Conservation (phyloP, 2,888 invertebrate species). For the Trissonchulus latispiculum region DNA sequence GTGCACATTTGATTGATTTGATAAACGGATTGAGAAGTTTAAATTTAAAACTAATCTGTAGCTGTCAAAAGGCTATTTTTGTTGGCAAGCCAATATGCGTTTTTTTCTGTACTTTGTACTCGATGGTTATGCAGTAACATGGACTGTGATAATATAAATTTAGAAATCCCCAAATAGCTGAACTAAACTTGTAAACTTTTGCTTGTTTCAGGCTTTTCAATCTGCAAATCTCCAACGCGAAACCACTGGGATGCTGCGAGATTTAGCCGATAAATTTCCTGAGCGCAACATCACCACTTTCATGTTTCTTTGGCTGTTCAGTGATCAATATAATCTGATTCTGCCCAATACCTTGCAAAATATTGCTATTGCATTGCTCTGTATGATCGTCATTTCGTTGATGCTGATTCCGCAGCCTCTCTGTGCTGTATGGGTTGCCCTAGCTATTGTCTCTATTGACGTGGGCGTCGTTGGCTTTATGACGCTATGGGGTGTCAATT, state of each 20-base stretch:
- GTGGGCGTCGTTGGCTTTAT: conserved; percentile 87
- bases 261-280: conserved; percentile 29
- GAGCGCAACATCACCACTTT: conserved; percentile 42
- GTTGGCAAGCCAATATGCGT: no score
- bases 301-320: conserved; percentile 44
- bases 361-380: conserved; percentile 46
- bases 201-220: conserved; percentile 37
- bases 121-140: no score
- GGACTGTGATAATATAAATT: no score
- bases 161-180: no score
- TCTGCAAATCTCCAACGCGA: conserved; percentile 37
- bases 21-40: no score
- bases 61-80: no score
- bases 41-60: no score
- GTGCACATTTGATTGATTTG: no score
- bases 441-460: conserved; percentile 86
- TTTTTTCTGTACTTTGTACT: no score
- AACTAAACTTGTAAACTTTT: no score
- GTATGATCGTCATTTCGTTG: conserved; percentile 88
- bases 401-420: conserved; percentile 82
- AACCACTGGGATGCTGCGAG: conserved; percentile 36
- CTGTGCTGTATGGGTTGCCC: conserved; percentile 86
- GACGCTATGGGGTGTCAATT: conserved; percentile 85
- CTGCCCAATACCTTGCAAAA: conserved; percentile 43
- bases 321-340: conserved; percentile 42